These are phyloP conservation scores for Camponotus floridanus DNA, from an alignment of 1,140 invertebrate genomes.

Conservation along the genomic window DNA sequence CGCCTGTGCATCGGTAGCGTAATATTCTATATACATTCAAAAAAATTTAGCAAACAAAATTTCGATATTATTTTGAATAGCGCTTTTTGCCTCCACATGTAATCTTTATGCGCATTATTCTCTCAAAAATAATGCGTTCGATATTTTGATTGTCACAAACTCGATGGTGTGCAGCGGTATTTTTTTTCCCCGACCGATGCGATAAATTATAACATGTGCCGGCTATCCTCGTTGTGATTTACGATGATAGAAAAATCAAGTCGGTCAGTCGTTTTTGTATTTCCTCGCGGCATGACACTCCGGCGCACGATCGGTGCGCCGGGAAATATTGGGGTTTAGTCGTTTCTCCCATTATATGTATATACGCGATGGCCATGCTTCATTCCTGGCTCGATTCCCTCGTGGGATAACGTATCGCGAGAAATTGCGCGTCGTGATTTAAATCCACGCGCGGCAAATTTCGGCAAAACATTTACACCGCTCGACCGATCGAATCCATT, in stretches of 20 bases:
- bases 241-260: conserved; percentile 65
- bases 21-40: too few species aligned
- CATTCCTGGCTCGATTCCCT: conserved; percentile 37
- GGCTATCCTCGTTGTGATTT: conserved; percentile 49
- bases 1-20: background rate
- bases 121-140: conserved; percentile 20
- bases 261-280: conserved; percentile 53
- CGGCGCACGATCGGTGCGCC: conserved; percentile 15
- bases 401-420: conserved; percentile 54
- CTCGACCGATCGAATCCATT: background rate
- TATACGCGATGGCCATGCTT: conserved; percentile 21
- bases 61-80: conserved; percentile 2
- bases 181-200: conserved; percentile 33
- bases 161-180: conserved; percentile 38
- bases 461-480: conserved; percentile 35
- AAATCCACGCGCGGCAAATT: conserved; percentile 35
- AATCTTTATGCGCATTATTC: background rate
- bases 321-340: conserved; percentile 56
- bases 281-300: conserved; percentile 55
- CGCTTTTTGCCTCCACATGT: background rate
- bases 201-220: conserved; percentile 62
- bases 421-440: conserved; percentile 57
- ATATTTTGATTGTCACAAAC: conserved; percentile 52
- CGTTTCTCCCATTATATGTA: conserved; percentile 15
- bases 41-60: background rate